These are phyloP conservation scores for Arenaria interpres DNA, from an alignment of 2,113 vertebrate genomes.

Conservation along the genomic window DNA sequence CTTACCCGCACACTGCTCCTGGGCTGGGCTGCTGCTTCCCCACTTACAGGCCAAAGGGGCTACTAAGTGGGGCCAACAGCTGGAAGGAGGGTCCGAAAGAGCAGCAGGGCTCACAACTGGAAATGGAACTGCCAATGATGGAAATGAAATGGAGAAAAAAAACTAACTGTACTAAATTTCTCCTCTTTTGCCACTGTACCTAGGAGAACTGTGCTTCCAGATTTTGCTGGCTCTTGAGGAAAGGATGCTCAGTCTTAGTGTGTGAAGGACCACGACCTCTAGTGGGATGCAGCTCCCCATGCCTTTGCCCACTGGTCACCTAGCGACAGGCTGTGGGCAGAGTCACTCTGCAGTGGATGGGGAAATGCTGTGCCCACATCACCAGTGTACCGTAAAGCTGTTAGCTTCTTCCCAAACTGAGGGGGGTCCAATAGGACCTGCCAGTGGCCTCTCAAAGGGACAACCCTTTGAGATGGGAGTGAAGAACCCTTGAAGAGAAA, in stretches of 20 bases:
- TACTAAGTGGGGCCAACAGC: neutral
- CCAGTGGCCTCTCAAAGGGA: neutral
- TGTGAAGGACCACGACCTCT: neutral
- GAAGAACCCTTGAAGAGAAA: no score
- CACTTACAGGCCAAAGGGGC: neutral
- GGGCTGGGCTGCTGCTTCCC: neutral
- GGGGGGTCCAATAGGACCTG: neutral
- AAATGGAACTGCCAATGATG: rapidly evolving
- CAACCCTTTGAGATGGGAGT: no score
- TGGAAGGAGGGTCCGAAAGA: neutral
- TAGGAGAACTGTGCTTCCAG: neutral
- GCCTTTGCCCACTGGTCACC: neutral
- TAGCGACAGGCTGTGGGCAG: neutral
- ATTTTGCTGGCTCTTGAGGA: neutral
- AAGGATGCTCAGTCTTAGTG: neutral
- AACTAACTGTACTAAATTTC: neutral
- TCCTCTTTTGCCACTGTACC: neutral
- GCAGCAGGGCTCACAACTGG: neutral
- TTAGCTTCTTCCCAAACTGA: neutral
- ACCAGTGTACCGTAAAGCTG: rapidly evolving
- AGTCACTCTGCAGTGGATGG: rapidly evolving
- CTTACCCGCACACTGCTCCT: neutral
- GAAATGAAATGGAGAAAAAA: neutral
- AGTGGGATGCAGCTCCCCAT: neutral
- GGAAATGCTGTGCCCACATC: rapidly evolving